Conservation (phyloP, 2,797 vertebrate species). For the Naso thynnoides region DNA sequence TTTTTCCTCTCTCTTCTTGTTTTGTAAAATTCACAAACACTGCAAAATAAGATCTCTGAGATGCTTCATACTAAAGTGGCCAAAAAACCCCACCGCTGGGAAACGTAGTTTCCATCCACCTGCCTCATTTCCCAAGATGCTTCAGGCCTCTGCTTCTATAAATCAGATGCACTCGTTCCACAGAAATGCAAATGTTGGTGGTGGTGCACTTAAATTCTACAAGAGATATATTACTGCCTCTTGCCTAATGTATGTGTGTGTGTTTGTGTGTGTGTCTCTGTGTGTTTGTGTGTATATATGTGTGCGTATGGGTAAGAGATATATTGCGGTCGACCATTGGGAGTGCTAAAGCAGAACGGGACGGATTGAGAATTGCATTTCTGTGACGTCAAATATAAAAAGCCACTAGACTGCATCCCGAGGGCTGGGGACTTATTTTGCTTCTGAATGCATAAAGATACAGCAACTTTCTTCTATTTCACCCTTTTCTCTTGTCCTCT, state of each 20-base stretch:
- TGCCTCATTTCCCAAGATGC: constrained; percentile 78
- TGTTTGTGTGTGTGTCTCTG: too few relatives aligned
- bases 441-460: constrained; percentile 63
- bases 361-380: constrained; percentile 80
- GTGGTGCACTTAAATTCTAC: constrained; percentile 80
- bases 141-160: constrained; percentile 73
- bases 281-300: constrained; percentile 14
- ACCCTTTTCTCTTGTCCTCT: constrained; percentile 39
- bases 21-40: constrained; percentile 49
- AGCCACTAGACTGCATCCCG: constrained; percentile 63
- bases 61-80: constrained; percentile 72
- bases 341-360: constrained; percentile 78
- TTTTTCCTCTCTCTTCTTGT: constrained; percentile 18
- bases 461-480: constrained; percentile 46
- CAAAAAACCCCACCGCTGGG: constrained; percentile 67
- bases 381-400: constrained; percentile 77
- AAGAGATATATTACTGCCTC: constrained; percentile 75
- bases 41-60: constrained; percentile 64
- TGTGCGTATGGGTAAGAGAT: constrained; percentile 50
- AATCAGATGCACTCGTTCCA: constrained; percentile 78
- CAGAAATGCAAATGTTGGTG: constrained; percentile 83
- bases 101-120: constrained; percentile 75
- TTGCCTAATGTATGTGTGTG: constrained; percentile 26
- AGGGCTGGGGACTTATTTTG: constrained; percentile 66
- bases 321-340: constrained; percentile 69